phyloP scores from a whole-genome alignment of 2,113 vertebrate species.

The Erpornis zantholeuca region DNA sequence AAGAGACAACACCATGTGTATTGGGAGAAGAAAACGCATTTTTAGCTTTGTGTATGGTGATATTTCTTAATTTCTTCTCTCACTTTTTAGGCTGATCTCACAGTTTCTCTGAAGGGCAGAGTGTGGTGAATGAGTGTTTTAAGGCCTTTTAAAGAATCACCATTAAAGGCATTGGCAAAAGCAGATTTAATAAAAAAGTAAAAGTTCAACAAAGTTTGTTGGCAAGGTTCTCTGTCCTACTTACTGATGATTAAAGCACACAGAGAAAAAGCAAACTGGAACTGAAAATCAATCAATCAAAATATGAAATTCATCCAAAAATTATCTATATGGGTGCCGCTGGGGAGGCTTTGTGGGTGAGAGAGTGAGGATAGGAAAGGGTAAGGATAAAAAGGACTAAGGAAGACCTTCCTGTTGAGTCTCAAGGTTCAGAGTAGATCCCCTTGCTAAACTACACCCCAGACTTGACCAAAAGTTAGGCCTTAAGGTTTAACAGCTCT shows the following conservation, averaged over 20 bases:
- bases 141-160: not conserved
- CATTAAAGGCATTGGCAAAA: not conserved
- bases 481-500: not conserved
- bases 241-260: not conserved
- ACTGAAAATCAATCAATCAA: not conserved
- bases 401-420: rapidly evolving
- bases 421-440: not conserved
- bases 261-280: not conserved
- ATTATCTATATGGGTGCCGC: not conserved
- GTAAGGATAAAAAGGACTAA: not conserved
- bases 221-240: not conserved
- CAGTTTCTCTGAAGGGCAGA: not conserved
- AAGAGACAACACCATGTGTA: not conserved
- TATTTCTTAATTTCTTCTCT: not conserved
- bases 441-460: not conserved
- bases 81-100: not conserved
- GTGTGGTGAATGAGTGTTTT: not conserved
- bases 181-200: not conserved
- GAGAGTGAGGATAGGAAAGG: not conserved
- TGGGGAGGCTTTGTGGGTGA: not conserved
- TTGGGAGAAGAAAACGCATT: not conserved
- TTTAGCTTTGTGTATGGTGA: not conserved
- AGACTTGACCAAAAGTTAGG: not conserved
- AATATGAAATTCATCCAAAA: not conserved
- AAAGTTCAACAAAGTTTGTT: not conserved